A percentile compares a stretch with the other conserved stretches of the same genome.
Evolutionary conservation across 2,113 vertebrate species (phyloP).

Genomic region (Pomatorhinus ruficollis): DNA sequence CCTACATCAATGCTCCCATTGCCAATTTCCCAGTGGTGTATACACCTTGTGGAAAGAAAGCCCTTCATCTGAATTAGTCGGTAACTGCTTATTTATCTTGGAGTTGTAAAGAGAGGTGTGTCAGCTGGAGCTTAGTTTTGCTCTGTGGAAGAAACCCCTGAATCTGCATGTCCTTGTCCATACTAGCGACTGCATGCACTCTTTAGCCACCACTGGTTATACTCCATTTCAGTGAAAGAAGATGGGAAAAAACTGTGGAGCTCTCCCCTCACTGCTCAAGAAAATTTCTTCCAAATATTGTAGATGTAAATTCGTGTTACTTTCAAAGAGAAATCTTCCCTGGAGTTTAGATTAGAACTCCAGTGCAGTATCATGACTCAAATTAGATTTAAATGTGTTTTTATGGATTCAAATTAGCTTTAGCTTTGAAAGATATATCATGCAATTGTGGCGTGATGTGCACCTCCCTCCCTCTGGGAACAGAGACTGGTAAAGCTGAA

Average conservation of each 20-base stretch:
- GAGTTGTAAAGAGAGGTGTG: conserved; percentile 5
- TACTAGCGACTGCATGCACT: background rate
- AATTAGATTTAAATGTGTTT: background rate
- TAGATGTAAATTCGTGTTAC: conserved; percentile 9
- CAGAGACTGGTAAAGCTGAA: background rate
- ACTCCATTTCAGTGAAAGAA: conserved; percentile 36
- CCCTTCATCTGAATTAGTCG: background rate
- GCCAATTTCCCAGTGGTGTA: background rate
- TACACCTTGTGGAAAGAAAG: background rate
- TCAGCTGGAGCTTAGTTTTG: background rate
- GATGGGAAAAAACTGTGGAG: background rate
- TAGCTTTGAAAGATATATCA: background rate
- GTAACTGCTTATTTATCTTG: background rate
- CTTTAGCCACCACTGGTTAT: background rate
- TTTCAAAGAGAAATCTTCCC: conserved; percentile 27
- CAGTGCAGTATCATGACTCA: background rate
- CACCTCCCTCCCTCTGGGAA: background rate
- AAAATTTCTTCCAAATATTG: conserved; percentile 5
- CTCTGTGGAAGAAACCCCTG: background rate
- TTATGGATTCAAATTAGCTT: background rate
- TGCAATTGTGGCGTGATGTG: background rate
- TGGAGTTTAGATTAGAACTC: conserved; percentile 5
- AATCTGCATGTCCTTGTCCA: background rate
- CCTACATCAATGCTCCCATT: background rate
- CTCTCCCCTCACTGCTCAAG: background rate